phyloP scores from a whole-genome alignment of 2,888 invertebrate genomes.

The Microplitis manilae region DNA sequence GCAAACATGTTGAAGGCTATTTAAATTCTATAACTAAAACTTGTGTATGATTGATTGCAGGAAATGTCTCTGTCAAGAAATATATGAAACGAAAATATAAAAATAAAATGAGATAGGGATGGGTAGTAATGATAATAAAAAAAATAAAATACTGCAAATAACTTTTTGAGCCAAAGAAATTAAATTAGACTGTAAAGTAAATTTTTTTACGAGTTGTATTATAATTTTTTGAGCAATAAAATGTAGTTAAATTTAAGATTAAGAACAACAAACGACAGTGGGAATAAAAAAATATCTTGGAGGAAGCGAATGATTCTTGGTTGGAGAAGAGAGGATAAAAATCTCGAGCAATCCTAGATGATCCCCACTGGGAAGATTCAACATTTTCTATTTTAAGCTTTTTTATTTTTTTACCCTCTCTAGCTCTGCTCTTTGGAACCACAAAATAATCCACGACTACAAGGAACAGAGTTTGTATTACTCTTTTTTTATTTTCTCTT shows the following conservation, averaged over 20 bases:
- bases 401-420: conserved; percentile 13
- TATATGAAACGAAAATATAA: background rate
- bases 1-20: background rate
- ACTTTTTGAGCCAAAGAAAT: no score
- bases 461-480: conserved; percentile 22
- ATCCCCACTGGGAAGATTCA: conserved; percentile 26
- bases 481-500: conserved; percentile 12
- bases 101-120: background rate
- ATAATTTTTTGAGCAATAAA: conserved; percentile 12
- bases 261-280: conserved; percentile 34
- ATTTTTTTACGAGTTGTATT: no score
- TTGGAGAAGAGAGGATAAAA: conserved; percentile 15
- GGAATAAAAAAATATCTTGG: conserved; percentile 5
- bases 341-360: conserved; percentile 34
- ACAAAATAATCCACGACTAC: conserved; percentile 35
- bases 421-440: conserved; percentile 25
- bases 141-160: no score
- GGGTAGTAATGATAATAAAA: no score
- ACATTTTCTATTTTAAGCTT: conserved; percentile 8
- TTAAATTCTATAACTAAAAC: background rate
- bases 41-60: background rate
- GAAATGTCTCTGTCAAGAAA: background rate
- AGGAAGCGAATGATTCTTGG: conserved; percentile 27
- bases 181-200: no score
- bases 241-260: conserved; percentile 30